phyloP scores from a whole-genome alignment of 2,888 invertebrate species.

The Drosophila neotestacea region DNA sequence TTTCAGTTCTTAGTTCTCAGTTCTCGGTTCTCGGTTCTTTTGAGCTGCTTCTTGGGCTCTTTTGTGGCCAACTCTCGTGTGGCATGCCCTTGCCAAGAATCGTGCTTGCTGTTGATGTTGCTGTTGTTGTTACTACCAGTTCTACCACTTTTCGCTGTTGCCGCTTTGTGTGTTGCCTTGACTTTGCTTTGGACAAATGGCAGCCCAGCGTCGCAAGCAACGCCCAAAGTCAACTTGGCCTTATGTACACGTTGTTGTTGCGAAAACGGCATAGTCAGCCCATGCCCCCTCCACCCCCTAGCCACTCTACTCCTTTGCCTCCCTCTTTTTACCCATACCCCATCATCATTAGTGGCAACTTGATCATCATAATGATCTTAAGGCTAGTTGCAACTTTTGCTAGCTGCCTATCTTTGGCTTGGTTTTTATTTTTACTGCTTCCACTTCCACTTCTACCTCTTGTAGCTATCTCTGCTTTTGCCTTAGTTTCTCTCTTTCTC shows the following conservation, averaged over 20 bases:
- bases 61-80: conserved; percentile 36
- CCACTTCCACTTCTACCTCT: neutral
- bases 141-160: conserved; percentile 57
- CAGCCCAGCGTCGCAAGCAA: conserved; percentile 50
- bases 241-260: conserved; percentile 23
- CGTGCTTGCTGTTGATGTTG: conserved; percentile 36
- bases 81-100: conserved; percentile 60
- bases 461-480: conserved; percentile 1
- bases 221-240: conserved; percentile 72
- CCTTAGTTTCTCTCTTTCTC: conserved; percentile 9
- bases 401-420: conserved; percentile 38
- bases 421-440: conserved; percentile 7
- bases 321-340: neutral
- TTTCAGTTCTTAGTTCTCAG: neutral
- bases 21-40: neutral
- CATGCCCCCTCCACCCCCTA: neutral
- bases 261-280: conserved; percentile 39
- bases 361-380: conserved; percentile 22
- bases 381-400: conserved; percentile 51
- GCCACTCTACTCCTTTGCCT: neutral
- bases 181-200: conserved; percentile 74
- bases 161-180: conserved; percentile 42
- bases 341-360: conserved; percentile 5
- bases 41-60: conserved; percentile 17
- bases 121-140: conserved; percentile 48